phyloP scores from a whole-genome alignment of 1,140 invertebrate genomes.

The Lerema accius region DNA sequence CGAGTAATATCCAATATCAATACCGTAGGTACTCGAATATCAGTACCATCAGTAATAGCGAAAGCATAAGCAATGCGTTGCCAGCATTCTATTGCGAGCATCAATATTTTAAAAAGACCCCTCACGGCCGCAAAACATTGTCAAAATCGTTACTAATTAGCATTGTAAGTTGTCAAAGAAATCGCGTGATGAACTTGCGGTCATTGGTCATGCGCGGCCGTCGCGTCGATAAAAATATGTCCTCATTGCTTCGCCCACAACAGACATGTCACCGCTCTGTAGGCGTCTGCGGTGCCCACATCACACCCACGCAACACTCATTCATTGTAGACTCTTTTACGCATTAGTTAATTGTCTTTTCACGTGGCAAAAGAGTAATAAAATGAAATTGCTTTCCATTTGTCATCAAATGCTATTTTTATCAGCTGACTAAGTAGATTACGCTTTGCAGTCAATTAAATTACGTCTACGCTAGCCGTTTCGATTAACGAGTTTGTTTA shows the following conservation, averaged over 20 bases:
- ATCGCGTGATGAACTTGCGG: slow-evolving; percentile 6
- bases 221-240: slow-evolving; percentile 51
- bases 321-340: slow-evolving; percentile 24
- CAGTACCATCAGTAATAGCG: too few relatives aligned
- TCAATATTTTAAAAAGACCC: too few relatives aligned
- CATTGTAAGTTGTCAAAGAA: not conserved
- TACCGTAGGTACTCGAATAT: too few relatives aligned
- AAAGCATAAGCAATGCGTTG: too few relatives aligned
- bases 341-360: not conserved
- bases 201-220: slow-evolving; percentile 36
- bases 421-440: too few relatives aligned
- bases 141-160: too few relatives aligned
- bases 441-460: too few relatives aligned
- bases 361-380: not conserved
- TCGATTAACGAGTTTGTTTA: too few relatives aligned
- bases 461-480: too few relatives aligned
- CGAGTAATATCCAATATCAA: too few relatives aligned
- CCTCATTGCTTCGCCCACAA: slow-evolving; percentile 41
- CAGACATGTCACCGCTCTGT: slow-evolving; percentile 27
- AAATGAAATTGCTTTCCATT: not conserved
- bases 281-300: slow-evolving; percentile 27
- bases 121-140: too few relatives aligned
- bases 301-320: slow-evolving; percentile 24
- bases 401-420: not conserved
- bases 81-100: too few relatives aligned